These are phyloP conservation scores for Hassar affinis DNA, from an alignment of 2,113 vertebrate genomes.

Conservation along the genomic window DNA sequence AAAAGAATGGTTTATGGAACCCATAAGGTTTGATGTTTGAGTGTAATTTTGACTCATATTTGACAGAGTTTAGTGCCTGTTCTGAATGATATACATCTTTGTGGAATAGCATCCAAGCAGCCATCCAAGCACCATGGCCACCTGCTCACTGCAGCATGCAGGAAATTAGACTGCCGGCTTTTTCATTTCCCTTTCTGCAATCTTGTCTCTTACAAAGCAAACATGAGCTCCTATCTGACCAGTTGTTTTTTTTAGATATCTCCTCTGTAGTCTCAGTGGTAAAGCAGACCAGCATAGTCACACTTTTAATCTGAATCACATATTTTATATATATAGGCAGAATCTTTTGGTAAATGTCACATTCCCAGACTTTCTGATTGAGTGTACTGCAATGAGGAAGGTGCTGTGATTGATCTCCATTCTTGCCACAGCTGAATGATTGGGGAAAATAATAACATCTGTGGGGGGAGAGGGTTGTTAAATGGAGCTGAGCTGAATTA, in stretches of 20 bases:
- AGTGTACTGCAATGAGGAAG: slow-evolving; percentile 44
- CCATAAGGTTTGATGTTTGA: slow-evolving; percentile 39
- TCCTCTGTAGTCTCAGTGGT: slow-evolving; percentile 58
- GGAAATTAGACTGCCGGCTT: slow-evolving; percentile 73
- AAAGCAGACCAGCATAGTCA: slow-evolving; percentile 69
- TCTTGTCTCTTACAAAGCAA: slow-evolving; percentile 67
- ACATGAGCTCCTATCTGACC: slow-evolving; percentile 64
- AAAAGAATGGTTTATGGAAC: background rate
- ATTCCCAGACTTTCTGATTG: slow-evolving; percentile 58
- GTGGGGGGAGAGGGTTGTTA: slow-evolving; percentile 13
- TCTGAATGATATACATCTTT: slow-evolving; percentile 72
- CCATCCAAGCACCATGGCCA: slow-evolving; percentile 8
- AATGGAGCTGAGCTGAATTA: slow-evolving; percentile 38
- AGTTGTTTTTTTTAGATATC: slow-evolving; percentile 67
- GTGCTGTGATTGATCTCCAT: slow-evolving; percentile 69
- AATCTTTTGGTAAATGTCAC: slow-evolving; percentile 64
- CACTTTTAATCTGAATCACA: slow-evolving; percentile 70
- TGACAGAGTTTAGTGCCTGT: slow-evolving; percentile 58
- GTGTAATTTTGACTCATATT: slow-evolving; percentile 67
- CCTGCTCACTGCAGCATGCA: slow-evolving; percentile 59
- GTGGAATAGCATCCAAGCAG: slow-evolving; percentile 39
- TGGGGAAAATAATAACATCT: slow-evolving; percentile 45
- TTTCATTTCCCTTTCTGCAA: slow-evolving; percentile 76
- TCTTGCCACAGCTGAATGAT: slow-evolving; percentile 39
- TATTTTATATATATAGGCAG: slow-evolving; percentile 67